A percentile compares a stretch with the other conserved stretches of the same genome.
These are phyloP conservation scores for Oscheius sp. DNA, from an alignment of 2,888 invertebrate genomes.

Conservation along the genomic window DNA sequence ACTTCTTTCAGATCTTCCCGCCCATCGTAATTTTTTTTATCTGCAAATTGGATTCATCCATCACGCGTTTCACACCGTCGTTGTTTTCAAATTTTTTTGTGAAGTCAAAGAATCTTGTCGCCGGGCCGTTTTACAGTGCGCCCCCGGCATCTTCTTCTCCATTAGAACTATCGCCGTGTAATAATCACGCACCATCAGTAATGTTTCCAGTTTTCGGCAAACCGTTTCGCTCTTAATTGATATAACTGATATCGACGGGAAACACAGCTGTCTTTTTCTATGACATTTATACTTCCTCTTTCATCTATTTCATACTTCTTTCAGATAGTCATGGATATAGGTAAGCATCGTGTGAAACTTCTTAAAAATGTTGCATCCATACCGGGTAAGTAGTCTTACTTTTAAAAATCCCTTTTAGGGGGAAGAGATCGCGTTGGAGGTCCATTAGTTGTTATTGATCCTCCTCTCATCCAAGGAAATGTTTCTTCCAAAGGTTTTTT, in stretches of 20 bases:
- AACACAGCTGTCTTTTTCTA: not conserved
- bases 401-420: not conserved
- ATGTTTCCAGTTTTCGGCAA: conserved; percentile 26
- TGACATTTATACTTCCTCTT: not conserved
- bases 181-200: conserved; percentile 24
- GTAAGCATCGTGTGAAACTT: conserved; percentile 34
- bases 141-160: conserved; percentile 2
- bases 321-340: conserved; percentile 32
- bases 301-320: not conserved
- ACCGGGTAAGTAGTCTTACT: conserved; percentile 29
- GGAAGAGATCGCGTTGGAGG: conserved; percentile 28
- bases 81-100: not conserved
- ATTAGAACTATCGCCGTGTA: conserved; percentile 12
- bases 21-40: too few relatives aligned
- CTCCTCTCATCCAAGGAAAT: conserved; percentile 27
- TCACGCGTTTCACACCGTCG: too few relatives aligned
- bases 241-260: conserved; percentile 25
- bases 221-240: conserved; percentile 21
- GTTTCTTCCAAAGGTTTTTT: not conserved
- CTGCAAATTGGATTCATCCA: too few relatives aligned
- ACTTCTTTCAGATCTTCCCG: too few relatives aligned
- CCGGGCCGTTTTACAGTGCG: not conserved
- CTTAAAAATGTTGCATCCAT: conserved; percentile 34
- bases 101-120: not conserved
- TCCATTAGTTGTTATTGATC: conserved; percentile 35